phyloP scores from a whole-genome alignment of 2,797 vertebrate genomes.

The Melanotaenia pygmaea region DNA sequence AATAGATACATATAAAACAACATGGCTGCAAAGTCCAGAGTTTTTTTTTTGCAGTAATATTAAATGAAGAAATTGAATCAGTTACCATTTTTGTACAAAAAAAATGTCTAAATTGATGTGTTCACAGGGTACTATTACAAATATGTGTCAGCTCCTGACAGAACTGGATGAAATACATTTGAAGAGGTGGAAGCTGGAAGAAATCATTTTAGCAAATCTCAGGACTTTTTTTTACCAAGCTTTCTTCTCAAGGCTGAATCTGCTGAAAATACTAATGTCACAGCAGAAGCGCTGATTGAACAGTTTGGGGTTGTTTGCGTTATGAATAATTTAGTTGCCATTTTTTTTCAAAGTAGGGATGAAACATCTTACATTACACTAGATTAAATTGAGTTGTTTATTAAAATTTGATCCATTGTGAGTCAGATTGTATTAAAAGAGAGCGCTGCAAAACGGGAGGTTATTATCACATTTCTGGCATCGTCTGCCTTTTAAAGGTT shows the following conservation, averaged over 20 bases:
- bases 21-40: too few species aligned
- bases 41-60: too few species aligned
- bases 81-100: too few species aligned
- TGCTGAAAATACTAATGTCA: background rate
- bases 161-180: background rate
- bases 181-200: background rate
- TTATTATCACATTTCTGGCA: background rate
- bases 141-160: too few species aligned
- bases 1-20: too few species aligned
- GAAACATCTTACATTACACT: background rate
- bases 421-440: background rate
- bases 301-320: background rate
- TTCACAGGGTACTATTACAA: too few species aligned
- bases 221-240: background rate
- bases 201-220: background rate
- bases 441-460: background rate
- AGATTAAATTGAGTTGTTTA: background rate
- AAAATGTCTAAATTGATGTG: too few species aligned
- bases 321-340: background rate
- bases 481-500: background rate
- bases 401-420: background rate
- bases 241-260: background rate
- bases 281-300: background rate
- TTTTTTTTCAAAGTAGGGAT: background rate
- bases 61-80: too few species aligned